Evolutionary conservation across 2,888 invertebrate species (phyloP), one percentile per base, ranked within the genome.

Genomic region (Aphodius sticticus): DNA sequence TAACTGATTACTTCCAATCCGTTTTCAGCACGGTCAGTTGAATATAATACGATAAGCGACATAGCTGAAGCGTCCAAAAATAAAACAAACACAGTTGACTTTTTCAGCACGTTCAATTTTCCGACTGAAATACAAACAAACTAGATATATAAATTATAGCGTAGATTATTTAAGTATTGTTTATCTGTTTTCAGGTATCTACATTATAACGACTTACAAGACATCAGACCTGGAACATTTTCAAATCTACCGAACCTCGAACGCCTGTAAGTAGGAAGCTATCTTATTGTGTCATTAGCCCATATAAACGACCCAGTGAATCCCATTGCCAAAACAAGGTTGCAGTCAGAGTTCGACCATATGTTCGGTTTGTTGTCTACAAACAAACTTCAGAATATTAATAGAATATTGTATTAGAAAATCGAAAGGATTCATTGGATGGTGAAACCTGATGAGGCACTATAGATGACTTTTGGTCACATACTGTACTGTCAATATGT

Each of bases 191-290:
- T 74, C 74, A 96, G 96, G 84, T 95, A 96, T 87, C 91, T 97
- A 79, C 96, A 97, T 86, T 93, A 94, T 86, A 97, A 97, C 88
- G 93, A 95, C 84, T 92, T 97, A 84, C 92, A 93, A 86, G 91
- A 92, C 84, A 92, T 97, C 83, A 90, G 92, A 82, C 90, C 92
- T 0, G 92, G 92, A 80, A 94, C 95, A 9, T 97, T 97, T 89
- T 92, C 92, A 76, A 93, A 95, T 87, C 87, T 97, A 84, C 94
- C 94, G 0, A 91, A 91, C 38, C 89, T 97, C 82, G 94, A 95
- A 85, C 90, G 95, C 87, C 88, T 97, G 93, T 96, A 90, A 94
- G 95, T 93, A 86, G 12, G 77, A 74, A 36, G 26, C n/a, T 74
- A 26, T 35, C 12, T 6, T 36, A 37, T 74, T 76, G 14, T 35